Conservation (phyloP, 1,140 invertebrate species). For the Lordiphosa stackelbergi region DNA sequence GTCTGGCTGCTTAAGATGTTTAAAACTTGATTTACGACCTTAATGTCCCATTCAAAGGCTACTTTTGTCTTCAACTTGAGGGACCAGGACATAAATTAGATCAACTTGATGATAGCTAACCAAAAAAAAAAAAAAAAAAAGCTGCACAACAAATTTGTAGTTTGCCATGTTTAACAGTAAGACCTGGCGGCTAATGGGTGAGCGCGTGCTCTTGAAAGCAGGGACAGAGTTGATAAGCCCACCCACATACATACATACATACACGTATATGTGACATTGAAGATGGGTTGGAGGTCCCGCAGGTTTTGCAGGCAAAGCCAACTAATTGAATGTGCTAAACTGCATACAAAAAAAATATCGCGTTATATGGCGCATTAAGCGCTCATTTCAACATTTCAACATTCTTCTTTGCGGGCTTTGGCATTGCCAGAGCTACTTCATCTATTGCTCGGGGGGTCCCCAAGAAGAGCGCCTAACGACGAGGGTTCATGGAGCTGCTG, state of each 20-base stretch:
- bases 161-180: conserved; percentile 17
- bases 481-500: conserved; percentile 23
- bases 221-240: too few species aligned
- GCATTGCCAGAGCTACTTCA: conserved; percentile 18
- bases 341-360: conserved; percentile 33
- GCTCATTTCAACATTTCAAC: conserved; percentile 45
- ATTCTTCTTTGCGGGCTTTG: conserved; percentile 22
- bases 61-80: conserved; percentile 23
- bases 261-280: too few species aligned
- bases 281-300: too few species aligned
- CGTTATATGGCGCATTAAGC: conserved; percentile 65
- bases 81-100: conserved; percentile 50
- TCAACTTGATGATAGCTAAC: conserved; percentile 31
- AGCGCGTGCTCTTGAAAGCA: too few species aligned
- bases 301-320: conserved; percentile 38
- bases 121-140: conserved; percentile 4
- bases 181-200: conserved; percentile 42
- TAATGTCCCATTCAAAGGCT: conserved; percentile 3
- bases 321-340: conserved; percentile 72
- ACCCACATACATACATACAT: too few species aligned
- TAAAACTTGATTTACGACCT: conserved; percentile 53
- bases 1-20: conserved; percentile 17
- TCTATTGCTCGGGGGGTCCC: conserved; percentile 1
- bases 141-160: conserved; percentile 19
- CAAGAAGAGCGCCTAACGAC: conserved; percentile 11